These are phyloP conservation scores for Ondatra zibethicus DNA, from an alignment of 2,113 vertebrate genomes.

Conservation along the genomic window DNA sequence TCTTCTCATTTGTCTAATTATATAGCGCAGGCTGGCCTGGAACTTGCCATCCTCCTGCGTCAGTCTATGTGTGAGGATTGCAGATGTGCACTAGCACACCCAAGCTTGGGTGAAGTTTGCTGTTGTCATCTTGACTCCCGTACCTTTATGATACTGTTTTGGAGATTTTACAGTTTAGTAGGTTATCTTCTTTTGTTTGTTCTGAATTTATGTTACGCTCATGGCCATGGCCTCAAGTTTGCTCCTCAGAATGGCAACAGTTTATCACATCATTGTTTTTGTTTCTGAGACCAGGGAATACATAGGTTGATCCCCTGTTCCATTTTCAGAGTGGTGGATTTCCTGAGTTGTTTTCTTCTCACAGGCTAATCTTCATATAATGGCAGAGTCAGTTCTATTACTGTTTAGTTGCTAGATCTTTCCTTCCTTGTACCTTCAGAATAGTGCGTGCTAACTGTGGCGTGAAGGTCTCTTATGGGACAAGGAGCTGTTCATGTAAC, in stretches of 20 bases:
- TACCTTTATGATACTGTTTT: constrained; percentile 33
- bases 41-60: neutral
- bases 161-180: constrained; percentile 38
- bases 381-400: neutral
- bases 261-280: constrained; percentile 5
- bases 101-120: neutral
- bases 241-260: neutral
- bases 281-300: constrained; percentile 31
- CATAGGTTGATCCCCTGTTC: neutral
- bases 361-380: constrained; percentile 6
- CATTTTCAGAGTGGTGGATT: neutral
- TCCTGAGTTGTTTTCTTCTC: constrained; percentile 35
- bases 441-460: neutral
- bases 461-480: neutral
- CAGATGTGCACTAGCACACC: neutral
- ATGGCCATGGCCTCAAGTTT: neutral
- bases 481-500: neutral
- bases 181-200: neutral
- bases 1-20: neutral
- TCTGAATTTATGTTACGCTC: neutral
- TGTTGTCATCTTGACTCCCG: neutral
- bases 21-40: neutral
- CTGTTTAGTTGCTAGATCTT: neutral
- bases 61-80: no score
- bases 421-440: neutral